Conservation (phyloP, 2,888 invertebrate genomes). For the Athetis lepigone region DNA sequence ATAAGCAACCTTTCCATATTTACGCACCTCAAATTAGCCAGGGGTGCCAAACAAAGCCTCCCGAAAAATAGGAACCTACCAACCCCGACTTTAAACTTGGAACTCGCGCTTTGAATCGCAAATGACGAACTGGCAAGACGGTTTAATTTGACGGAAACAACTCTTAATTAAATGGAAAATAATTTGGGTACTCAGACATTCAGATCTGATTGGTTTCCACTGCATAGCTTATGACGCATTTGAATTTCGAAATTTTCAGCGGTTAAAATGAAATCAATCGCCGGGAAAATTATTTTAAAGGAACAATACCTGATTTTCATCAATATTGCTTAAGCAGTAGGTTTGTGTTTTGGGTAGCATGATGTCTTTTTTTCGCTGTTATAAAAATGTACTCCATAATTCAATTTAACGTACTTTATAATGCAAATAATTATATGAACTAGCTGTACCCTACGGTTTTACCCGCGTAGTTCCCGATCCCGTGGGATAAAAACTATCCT, state of each 20-base stretch:
- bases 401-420: too few relatives aligned
- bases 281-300: constrained; percentile 4
- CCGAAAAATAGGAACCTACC: constrained; percentile 62
- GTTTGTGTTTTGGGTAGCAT: too few relatives aligned
- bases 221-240: constrained; percentile 53
- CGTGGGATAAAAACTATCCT: too few relatives aligned
- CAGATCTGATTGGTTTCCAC: constrained; percentile 54
- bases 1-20: constrained; percentile 46
- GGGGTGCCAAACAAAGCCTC: constrained; percentile 56
- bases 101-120: constrained; percentile 81
- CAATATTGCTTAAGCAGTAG: neutral
- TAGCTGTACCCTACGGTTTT: too few relatives aligned
- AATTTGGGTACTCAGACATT: constrained; percentile 69
- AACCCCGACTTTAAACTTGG: constrained; percentile 65
- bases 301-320: neutral
- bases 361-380: too few relatives aligned
- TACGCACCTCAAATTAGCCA: constrained; percentile 40
- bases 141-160: constrained; percentile 82
- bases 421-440: too few relatives aligned
- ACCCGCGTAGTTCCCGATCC: too few relatives aligned
- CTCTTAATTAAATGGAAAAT: constrained; percentile 82
- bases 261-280: constrained; percentile 47
- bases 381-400: too few relatives aligned
- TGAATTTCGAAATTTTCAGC: constrained; percentile 55
- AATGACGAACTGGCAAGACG: constrained; percentile 76